Base-by-base conservation (phyloP, 2,888 invertebrate genomes). In the Polietes domitor region DNA sequence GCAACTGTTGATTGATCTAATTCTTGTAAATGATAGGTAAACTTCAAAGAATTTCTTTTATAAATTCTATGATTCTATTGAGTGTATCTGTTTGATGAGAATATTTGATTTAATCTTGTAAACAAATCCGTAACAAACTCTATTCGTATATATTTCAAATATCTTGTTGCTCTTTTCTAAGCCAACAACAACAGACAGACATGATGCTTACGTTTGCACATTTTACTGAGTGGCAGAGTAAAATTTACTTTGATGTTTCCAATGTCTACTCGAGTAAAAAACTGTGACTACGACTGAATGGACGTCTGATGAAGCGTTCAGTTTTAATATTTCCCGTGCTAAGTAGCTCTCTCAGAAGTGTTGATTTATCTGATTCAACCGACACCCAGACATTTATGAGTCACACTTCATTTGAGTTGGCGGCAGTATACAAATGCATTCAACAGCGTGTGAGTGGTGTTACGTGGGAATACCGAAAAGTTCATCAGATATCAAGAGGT, bases 381-480 rank as follows among this genome's bases (percentile, higher is more conserved):
- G 24, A 58, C 24, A 15, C 26, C 2, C 58, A 58, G 58, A 26
- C 58, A 26, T 24, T 58, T 58, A 26, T 24, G 58, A 58, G 58
- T 58, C 58, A 58, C 58, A 26, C 58, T 58, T 24, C 26, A 26
- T 24, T 26, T 58, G 26, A 58, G 58, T 24, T 58, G 58, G 58
- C 58, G 26, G 58, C 26, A 26, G 47, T 7, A 9, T 32, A 9
- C 4, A 12, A 47, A 47, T 47, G 15, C 47, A 47, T 47, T 47
- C n/a, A 47, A 6, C 47, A 37, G 37, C n/a, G 47, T 2, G n/a
- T 47, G 47, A 47, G 1, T 47, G n/a, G 47, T 15, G n/a, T 47
- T 32, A 32, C 4, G 32, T 32, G 32, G 4, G 32, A 32, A 32
- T 12, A 2, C 12, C 41, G 2, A 41, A 41, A 2, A 15, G 1